A percentile compares a stretch with the other conserved stretches of the same genome.
phyloP scores from a whole-genome alignment of 2,888 invertebrate species.

The Heteropelma amictum region DNA sequence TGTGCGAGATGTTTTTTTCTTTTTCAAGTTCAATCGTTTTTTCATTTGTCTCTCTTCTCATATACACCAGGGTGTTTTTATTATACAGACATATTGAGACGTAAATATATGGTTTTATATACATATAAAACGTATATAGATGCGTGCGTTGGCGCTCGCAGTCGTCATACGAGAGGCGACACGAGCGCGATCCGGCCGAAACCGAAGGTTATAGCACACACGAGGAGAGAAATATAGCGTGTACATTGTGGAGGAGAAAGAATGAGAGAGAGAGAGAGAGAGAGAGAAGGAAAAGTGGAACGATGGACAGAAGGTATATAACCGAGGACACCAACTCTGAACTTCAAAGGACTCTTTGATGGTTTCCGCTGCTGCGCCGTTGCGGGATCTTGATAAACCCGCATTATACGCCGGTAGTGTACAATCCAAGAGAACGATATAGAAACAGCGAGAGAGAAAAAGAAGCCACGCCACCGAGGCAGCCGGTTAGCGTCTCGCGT shows the following conservation, averaged over 20 bases:
- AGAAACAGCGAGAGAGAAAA: slow-evolving; percentile 4
- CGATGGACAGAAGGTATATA: slow-evolving; percentile 47
- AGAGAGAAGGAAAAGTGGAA: not conserved
- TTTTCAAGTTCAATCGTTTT: no score
- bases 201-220: not conserved
- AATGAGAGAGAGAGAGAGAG: slow-evolving; percentile 12
- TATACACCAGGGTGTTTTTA: no score
- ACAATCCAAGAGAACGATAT: slow-evolving; percentile 55
- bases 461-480: slow-evolving; percentile 27
- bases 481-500: slow-evolving; percentile 44
- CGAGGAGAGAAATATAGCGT: not conserved
- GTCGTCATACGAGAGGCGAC: no score
- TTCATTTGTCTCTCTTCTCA: no score
- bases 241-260: slow-evolving; percentile 1
- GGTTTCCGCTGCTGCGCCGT: slow-evolving; percentile 74
- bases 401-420: slow-evolving; percentile 72
- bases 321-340: slow-evolving; percentile 71
- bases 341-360: slow-evolving; percentile 77
- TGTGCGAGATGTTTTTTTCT: no score
- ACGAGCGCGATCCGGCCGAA: no score
- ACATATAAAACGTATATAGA: no score
- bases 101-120: no score
- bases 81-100: no score
- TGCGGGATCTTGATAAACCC: slow-evolving; percentile 76
- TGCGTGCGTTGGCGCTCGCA: no score